Base-by-base conservation (phyloP, 1,140 invertebrate species). In the Phymorhynchus buccinoides region DNA sequence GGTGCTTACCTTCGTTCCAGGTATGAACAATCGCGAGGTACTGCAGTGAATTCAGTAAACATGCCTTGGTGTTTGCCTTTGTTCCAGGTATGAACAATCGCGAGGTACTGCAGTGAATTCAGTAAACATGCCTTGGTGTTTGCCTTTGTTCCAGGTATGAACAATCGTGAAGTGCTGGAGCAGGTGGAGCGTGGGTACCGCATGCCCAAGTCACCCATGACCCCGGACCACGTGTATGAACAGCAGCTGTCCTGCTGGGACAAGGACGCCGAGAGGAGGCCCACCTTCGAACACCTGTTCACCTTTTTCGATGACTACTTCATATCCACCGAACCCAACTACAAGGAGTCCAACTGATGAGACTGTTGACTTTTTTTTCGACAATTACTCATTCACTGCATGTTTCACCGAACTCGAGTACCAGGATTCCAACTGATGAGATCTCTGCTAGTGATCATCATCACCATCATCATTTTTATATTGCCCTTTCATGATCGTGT, bases 301-400 rank as follows among this genome's bases (percentile, higher is more conserved):
- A 96, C 97, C 91, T 99, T 98, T 92, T 99, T 99, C 93, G 98
- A 99, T 93, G 97, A 98, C 89, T 99, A 98, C 94, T 98, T 97
- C 92, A 97, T 99, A 75, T 97, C 97, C 84, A 97, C 97, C 89
- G 97, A 99, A 94, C 96, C 97, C 94, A 97, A 97, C 85, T 98
- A 99, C 75, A 86, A 86, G 66, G 90, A 90, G 52, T 56, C 89
- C 16, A 87, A 88, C 48, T 87, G 86, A 35, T 30, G 30, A 30
- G 42, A 52, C 18, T 7, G 3, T 3, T 56, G 56, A 52, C 22
- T 12, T 9, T 52, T 52, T 52, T 9, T 52, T 52, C 48, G 9
- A 22, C 48, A 9, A 52, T 52, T 52, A 22, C 22, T 52, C 22
- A 52, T 52, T 52, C 22, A 52, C 22, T 12, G 9, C 48, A 52